Base-by-base conservation (phyloP, 2,113 vertebrate species). In the Ceyx melanurus region DNA sequence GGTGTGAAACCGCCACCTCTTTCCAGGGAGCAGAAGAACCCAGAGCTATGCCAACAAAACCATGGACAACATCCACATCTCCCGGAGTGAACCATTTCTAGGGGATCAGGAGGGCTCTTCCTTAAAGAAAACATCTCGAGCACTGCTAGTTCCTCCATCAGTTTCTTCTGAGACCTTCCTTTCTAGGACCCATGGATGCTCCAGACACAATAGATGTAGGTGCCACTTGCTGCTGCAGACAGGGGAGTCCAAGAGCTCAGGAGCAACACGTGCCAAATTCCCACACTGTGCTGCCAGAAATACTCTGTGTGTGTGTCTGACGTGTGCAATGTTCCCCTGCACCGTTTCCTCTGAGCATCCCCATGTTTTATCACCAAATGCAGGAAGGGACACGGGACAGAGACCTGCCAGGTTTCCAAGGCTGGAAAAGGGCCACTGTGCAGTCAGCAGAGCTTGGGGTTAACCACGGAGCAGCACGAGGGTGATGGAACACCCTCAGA, bases 281-380 rank as follows among this genome's bases (percentile, higher is more conserved):
- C 92, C 94, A 96, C 94, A 89, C 81, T 86, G 5, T 0, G 2
- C 77, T 94, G 95, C 95, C 94, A 94, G 82, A 92, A 96, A 89
- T 76, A 70, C 78, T 84, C 87, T n/a, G 35, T 56, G 78, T n/a
- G 74, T 48, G 28, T 13, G 17, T 91, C 85, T 89, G 75, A 11
- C 46, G 82, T 85, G 89, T 66, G 78, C 94, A 91, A 74, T 11
- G 64, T 64, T 89, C 67, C 82, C 56, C 89, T 60, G 51, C 19
- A 57, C 86, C 92, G 79, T 93, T 93, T 96, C 92, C 64, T 92
- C 87, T 4, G 0, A 92, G 57, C 53, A 77, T 85, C 91, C 91
- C 66, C 19, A 37, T 37, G 68, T 89, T 56, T 50, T 73, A 6
- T 45, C 96, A 89, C 94, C 95, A 94, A 72, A 82, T 9, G 53